Base-by-base conservation (phyloP, 2,113 vertebrate species). In the Macroglossus sobrinus region DNA sequence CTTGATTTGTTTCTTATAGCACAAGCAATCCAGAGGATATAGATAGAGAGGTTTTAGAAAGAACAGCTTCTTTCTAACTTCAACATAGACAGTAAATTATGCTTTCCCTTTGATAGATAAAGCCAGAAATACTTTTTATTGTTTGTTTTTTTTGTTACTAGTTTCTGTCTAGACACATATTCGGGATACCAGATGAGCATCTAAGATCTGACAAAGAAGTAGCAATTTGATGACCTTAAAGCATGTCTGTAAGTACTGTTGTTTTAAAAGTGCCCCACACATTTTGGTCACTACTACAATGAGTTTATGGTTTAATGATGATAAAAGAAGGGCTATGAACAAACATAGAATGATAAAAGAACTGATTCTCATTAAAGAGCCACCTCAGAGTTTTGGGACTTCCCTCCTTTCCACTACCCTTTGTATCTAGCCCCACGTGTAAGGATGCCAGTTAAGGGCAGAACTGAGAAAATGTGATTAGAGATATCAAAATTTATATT, bases 181-280 rank as follows among this genome's bases (percentile, higher is more conserved):
- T 97, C 78, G 96, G 97, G 89, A 93, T 96, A 98, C 92, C 97
- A 98, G 93, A 96, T 92, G 88, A 98, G 92, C 16, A 86, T 96
- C 93, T 95, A 84, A 82, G 45, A 76, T 93, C 84, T 96, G 81
- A 97, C 91, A 95, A 10, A 97, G 76, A 79, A 43, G 14, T 80
- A 93, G 35, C 40, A 96, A 78, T 97, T 94, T 95, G 40, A 89
- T 95, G 88, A 47, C 79, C 68, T 93, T 89, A 95, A 96, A 97
- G 10, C 0, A 30, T 47, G 33, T 91, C 19, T 97, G 11, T 78
- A 93, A 94, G 28, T 53, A 53, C 53, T 95, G 55, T 47, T 74
- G 81, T 79, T 95, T 96, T 93, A 75, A 84, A 96, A 93, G 84
- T 97, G 59, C 5, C 53, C 87, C 72, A 40, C 61, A 95, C 75